These are phyloP conservation scores for Spilogale gracilis DNA, from an alignment of 2,113 vertebrate genomes.

Conservation along the genomic window DNA sequence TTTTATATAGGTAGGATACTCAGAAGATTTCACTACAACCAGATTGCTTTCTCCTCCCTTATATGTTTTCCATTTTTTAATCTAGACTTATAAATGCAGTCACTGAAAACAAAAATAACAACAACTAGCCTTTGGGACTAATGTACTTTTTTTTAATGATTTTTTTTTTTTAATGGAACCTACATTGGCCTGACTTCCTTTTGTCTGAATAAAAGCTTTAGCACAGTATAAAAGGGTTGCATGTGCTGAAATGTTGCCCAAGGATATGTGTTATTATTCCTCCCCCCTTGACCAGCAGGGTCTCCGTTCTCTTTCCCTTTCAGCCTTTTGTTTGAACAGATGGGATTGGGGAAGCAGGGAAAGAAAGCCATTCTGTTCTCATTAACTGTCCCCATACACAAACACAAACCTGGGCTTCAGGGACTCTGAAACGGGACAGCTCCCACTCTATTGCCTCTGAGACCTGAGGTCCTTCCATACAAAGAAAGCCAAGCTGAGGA, in stretches of 20 bases:
- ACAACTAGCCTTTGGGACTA: constrained; percentile 77
- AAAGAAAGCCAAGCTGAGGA: constrained; percentile 80
- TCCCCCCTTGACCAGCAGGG: constrained; percentile 93
- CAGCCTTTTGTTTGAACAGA: constrained; percentile 93
- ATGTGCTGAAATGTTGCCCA: constrained; percentile 92
- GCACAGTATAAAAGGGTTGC: constrained; percentile 88
- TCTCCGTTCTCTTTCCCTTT: constrained; percentile 90
- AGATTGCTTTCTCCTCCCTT: background rate
- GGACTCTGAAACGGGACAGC: constrained; percentile 85
- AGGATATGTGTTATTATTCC: constrained; percentile 92
- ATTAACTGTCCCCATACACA: constrained; percentile 91
- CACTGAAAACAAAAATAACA: background rate
- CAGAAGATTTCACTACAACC: constrained; percentile 50
- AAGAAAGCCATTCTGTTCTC: constrained; percentile 92
- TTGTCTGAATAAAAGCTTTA: constrained; percentile 89
- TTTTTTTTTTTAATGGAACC: constrained; percentile 65
- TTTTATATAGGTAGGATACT: constrained; percentile 56
- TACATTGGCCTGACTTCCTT: constrained; percentile 85
- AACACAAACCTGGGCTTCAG: constrained; percentile 89
- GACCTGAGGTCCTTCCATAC: constrained; percentile 82
- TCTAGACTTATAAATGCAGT: constrained; percentile 64
- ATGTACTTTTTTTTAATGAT: constrained; percentile 76
- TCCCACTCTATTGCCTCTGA: constrained; percentile 84
- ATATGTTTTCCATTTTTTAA: constrained; percentile 58
- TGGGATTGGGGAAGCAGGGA: constrained; percentile 89